phyloP scores from a whole-genome alignment of 2,113 vertebrate genomes.

The Burhinus bistriatus region DNA sequence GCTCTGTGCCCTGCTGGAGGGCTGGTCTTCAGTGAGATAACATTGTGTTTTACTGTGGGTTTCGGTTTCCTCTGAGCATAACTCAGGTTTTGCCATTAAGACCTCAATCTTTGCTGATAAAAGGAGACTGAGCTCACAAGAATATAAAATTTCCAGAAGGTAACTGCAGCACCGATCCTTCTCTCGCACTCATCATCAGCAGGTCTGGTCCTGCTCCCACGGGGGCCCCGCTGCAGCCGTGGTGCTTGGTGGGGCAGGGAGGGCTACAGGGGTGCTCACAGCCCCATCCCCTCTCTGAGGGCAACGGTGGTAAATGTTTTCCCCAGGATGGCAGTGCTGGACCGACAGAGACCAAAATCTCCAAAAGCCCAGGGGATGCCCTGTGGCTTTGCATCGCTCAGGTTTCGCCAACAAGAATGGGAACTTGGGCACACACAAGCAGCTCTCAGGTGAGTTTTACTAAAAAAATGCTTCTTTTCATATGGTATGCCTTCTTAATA shows the following conservation, averaged over 20 bases:
- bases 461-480: neutral
- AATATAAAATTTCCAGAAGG: neutral
- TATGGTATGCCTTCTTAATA: neutral
- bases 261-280: neutral
- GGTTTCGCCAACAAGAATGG: neutral
- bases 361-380: neutral
- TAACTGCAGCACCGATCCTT: neutral
- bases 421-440: neutral
- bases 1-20: neutral
- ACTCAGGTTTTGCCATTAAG: neutral
- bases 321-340: neutral
- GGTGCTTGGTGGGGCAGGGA: accelerated
- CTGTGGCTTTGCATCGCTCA: neutral
- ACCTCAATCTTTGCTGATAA: neutral
- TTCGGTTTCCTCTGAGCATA: neutral
- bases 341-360: accelerated
- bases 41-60: neutral
- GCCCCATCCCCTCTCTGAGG: neutral
- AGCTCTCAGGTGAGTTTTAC: neutral
- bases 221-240: accelerated
- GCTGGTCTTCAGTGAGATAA: neutral
- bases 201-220: accelerated
- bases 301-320: neutral
- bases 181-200: accelerated
- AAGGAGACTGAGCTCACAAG: neutral